Conservation (phyloP, 2,113 vertebrate genomes). For the Nipponia nippon region DNA sequence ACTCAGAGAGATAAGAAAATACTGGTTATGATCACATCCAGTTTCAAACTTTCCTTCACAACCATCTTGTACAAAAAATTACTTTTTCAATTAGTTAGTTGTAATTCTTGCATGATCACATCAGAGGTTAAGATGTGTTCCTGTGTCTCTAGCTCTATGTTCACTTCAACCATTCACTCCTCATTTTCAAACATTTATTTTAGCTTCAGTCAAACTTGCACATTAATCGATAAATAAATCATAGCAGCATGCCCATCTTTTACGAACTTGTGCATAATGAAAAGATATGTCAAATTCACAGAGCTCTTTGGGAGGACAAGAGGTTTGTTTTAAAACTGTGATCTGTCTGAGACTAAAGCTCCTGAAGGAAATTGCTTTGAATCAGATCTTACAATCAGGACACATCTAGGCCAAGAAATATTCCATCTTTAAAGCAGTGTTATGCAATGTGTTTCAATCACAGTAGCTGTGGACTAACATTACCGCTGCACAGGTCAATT, state of each 20-base stretch:
- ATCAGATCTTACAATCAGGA: background rate
- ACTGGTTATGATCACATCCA: background rate
- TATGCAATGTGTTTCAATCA: background rate
- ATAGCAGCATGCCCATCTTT: background rate
- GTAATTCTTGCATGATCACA: background rate
- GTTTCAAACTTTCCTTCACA: background rate
- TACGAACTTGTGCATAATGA: background rate
- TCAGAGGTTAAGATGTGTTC: rapidly evolving
- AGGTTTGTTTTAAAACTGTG: background rate
- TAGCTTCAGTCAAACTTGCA: background rate
- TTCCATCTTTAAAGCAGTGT: background rate
- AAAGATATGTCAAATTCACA: background rate
- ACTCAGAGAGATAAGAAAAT: background rate
- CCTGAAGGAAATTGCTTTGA: background rate
- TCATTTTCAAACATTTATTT: background rate
- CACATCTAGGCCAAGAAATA: background rate
- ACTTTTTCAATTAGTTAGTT: background rate
- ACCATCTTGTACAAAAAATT: background rate
- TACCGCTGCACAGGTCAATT: background rate
- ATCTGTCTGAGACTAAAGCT: background rate
- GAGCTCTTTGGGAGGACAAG: background rate
- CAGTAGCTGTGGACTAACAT: background rate
- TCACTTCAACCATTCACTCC: background rate
- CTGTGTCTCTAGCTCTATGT: background rate
- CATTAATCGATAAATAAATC: background rate